phyloP scores from a whole-genome alignment of 2,797 vertebrate species.

The Orientallactaga sibirica region DNA sequence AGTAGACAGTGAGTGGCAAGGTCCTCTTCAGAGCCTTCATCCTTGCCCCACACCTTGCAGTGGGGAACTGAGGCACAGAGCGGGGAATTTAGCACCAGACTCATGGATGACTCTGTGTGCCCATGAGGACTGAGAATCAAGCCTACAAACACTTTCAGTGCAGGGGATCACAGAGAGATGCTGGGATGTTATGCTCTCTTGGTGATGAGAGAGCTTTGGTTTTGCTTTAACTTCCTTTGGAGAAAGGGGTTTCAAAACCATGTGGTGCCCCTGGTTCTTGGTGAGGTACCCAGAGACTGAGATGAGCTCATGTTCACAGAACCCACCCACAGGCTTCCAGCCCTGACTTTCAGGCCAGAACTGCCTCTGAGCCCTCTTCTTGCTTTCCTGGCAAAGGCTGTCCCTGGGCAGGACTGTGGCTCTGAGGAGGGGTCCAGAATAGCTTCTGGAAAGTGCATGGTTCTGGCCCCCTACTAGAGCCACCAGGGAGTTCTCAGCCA shows the following conservation, averaged over 20 bases:
- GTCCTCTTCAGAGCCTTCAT: background rate
- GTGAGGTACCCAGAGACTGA: background rate
- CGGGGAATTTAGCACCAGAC: too few relatives aligned
- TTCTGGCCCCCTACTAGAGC: background rate
- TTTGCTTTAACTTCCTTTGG: background rate
- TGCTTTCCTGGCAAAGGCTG: rapidly evolving
- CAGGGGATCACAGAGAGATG: background rate
- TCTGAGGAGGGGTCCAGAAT: background rate
- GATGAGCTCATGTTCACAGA: background rate
- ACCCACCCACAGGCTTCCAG: rapidly evolving
- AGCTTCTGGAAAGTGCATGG: background rate
- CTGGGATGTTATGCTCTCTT: rapidly evolving
- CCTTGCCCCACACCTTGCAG: background rate
- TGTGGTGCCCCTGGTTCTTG: background rate
- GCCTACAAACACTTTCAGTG: rapidly evolving
- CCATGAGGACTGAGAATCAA: rapidly evolving
- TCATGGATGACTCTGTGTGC: too few relatives aligned
- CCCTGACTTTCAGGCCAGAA: rapidly evolving
- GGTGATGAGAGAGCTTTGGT: too few relatives aligned
- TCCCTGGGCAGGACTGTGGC: rapidly evolving
- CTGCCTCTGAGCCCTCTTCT: background rate
- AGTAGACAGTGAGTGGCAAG: rapidly evolving
- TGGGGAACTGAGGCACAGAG: background rate
- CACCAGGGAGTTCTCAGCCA: background rate
- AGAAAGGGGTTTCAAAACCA: background rate